Percentiles rank a stretch among this genome's conserved stretches.
These are phyloP conservation scores for Isurus oxyrinchus DNA, from an alignment of 2,113 vertebrate species.

Conservation along the genomic window DNA sequence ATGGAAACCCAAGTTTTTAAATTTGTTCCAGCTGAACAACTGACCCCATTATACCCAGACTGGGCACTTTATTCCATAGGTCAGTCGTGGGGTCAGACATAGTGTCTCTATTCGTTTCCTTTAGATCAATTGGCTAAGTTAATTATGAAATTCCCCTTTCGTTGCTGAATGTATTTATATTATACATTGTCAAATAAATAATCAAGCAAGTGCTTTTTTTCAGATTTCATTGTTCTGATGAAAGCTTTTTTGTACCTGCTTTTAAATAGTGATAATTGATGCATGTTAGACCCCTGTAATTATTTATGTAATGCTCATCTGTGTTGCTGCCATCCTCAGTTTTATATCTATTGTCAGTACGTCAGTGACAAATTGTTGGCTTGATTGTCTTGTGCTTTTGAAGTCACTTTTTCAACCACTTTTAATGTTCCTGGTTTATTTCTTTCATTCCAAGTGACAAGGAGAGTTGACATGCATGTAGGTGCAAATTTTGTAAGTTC, in stretches of 20 bases:
- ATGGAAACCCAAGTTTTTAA: background rate
- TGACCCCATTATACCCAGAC: background rate
- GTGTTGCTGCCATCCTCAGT: background rate
- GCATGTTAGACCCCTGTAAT: background rate
- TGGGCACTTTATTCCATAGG: constrained; percentile 7
- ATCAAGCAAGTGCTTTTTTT: background rate
- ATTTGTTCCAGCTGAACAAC: constrained; percentile 23
- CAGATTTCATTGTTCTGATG: background rate
- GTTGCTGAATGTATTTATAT: no score
- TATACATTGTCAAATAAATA: background rate
- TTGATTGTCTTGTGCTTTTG: background rate
- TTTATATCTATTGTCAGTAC: background rate
- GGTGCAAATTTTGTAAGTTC: no score
- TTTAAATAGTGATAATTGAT: background rate
- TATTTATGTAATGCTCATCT: background rate
- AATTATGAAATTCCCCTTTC: background rate
- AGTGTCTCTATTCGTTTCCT: background rate
- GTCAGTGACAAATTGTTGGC: background rate
- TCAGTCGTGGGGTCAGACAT: background rate
- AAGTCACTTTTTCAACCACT: background rate
- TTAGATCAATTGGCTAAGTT: background rate
- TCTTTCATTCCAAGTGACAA: background rate
- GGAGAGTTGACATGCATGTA: background rate
- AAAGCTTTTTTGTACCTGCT: background rate
- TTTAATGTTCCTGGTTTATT: background rate